Evolutionary conservation across 2,888 invertebrate species (phyloP).

Genomic region (Athalia circularis): DNA sequence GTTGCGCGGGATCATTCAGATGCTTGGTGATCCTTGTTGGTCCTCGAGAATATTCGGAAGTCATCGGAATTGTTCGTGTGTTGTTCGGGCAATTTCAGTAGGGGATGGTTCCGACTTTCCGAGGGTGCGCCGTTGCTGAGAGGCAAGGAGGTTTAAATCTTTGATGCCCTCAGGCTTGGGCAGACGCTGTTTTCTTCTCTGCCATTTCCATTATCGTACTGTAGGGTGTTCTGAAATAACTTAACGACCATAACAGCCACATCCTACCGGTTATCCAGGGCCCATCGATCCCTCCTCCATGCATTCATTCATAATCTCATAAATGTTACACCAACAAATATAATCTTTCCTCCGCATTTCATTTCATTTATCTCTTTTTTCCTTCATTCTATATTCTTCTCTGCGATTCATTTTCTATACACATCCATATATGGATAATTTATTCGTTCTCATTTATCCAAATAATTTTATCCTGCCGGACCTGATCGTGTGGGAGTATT

Average conservation of each 20-base stretch:
- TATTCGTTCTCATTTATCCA: too few relatives aligned
- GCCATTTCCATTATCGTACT: constrained; percentile 42
- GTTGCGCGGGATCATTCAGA: constrained; percentile 7
- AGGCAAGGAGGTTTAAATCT: constrained; percentile 59
- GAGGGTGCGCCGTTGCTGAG: constrained; percentile 35
- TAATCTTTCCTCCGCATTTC: too few relatives aligned
- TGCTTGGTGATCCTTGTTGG: not conserved
- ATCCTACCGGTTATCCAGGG: not conserved
- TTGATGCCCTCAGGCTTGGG: constrained; percentile 57
- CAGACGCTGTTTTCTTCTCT: constrained; percentile 50
- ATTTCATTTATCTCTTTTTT: too few relatives aligned
- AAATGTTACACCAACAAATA: not conserved
- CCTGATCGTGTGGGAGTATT: too few relatives aligned
- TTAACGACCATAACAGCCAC: not conserved
- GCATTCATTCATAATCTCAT: not conserved
- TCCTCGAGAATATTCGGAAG: constrained; percentile 34
- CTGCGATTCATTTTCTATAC: too few relatives aligned
- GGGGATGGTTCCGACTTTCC: constrained; percentile 31
- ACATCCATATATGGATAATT: too few relatives aligned
- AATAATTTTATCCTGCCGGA: too few relatives aligned
- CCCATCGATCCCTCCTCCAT: not conserved
- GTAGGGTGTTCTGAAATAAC: constrained; percentile 4
- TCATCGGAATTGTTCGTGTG: constrained; percentile 35
- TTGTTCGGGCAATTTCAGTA: not conserved
- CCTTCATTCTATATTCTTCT: too few relatives aligned